phyloP scores from a whole-genome alignment of 2,113 vertebrate genomes.

The Upupa epops region DNA sequence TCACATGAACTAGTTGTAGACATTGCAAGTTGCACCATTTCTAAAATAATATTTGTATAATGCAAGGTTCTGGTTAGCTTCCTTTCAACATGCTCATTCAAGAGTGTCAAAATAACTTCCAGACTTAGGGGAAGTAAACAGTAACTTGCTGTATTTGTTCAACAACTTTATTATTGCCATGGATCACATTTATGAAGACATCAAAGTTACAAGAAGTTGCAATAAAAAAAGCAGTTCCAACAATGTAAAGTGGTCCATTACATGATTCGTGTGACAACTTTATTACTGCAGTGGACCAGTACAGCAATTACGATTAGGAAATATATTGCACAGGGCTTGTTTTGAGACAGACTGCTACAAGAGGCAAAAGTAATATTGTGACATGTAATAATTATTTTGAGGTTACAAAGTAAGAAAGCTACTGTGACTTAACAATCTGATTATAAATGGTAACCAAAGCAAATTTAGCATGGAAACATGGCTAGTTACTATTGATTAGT shows the following conservation, averaged over 20 bases:
- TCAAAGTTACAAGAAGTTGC: conserved; percentile 8
- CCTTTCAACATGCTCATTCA: background rate
- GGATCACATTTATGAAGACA: conserved; percentile 38
- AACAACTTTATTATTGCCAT: conserved; percentile 27
- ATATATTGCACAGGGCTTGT: background rate
- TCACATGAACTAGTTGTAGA: background rate
- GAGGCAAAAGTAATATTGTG: background rate
- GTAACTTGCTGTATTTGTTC: background rate
- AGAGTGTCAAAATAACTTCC: conserved; percentile 3
- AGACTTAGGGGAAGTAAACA: background rate
- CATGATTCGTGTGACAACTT: conserved; percentile 13
- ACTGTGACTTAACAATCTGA: background rate
- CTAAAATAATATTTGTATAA: background rate
- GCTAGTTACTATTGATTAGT: background rate
- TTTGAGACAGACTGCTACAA: conserved; percentile 37
- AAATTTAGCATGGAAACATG: conserved; percentile 3
- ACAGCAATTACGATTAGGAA: conserved; percentile 15
- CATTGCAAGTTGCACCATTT: background rate
- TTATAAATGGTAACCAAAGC: background rate
- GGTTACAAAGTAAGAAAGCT: conserved; percentile 3
- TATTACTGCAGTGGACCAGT: background rate
- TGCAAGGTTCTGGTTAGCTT: background rate
- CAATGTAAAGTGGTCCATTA: background rate
- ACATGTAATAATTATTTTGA: conserved; percentile 26
- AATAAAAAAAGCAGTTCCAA: conserved; percentile 26